phyloP scores from a whole-genome alignment of 2,113 vertebrate genomes.

The Ceuthmochares aereus region DNA sequence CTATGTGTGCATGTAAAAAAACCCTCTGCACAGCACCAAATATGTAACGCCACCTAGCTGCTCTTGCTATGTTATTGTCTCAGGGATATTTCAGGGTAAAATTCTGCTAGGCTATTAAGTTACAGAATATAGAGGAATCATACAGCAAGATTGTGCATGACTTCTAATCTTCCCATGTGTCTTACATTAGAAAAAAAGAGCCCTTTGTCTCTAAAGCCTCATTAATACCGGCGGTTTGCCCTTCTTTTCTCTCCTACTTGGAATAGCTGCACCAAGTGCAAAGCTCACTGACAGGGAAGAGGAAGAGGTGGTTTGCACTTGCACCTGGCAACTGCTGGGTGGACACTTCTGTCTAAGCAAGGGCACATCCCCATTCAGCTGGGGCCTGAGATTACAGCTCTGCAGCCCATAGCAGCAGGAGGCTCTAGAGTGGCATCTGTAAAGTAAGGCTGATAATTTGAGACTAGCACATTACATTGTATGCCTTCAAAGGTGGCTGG shows the following conservation, averaged over 20 bases:
- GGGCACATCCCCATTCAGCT: not conserved
- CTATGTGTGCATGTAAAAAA: not conserved
- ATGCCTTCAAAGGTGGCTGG: not conserved
- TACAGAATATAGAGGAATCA: not conserved
- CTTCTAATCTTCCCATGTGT: not conserved
- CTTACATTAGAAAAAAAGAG: not conserved
- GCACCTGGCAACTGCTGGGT: not conserved
- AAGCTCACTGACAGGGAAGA: not conserved
- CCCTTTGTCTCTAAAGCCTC: slow-evolving; percentile 27
- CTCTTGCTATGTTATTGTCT: not conserved
- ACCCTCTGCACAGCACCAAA: not conserved
- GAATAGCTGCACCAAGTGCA: not conserved
- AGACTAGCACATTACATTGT: not conserved
- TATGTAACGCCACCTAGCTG: not conserved
- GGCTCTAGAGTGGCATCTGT: not conserved
- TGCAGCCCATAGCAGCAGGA: not conserved
- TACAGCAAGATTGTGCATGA: not conserved
- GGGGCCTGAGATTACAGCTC: not conserved
- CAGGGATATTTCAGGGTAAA: not conserved
- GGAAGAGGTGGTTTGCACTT: not conserved
- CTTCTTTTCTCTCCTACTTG: not conserved
- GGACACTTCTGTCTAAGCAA: not conserved
- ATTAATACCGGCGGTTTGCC: slow-evolving; percentile 2
- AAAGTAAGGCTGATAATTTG: not conserved
- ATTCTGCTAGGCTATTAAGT: not conserved